Base-by-base conservation (phyloP, 92 coral and sea anemone species). In the Porites divaricata region DNA sequence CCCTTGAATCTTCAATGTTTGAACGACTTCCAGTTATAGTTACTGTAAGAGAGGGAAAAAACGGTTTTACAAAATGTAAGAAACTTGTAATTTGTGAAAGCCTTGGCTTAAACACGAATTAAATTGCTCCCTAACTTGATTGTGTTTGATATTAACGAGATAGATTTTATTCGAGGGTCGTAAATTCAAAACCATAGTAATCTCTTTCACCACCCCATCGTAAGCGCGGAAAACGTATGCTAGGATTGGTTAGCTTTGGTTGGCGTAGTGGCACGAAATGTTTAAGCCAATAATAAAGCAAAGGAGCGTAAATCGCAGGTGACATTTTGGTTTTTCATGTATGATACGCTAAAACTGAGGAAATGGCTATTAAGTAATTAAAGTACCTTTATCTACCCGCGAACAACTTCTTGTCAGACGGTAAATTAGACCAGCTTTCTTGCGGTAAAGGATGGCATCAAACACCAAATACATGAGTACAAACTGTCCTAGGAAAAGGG, bases 371-470 rank as follows among this genome's bases (percentile, higher is more conserved):
- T n/a, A 17, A 41, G 20, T 62, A 1, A 9, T 26, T 9, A 50
- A 78, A 14, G 2, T 72, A 82, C 86, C 86, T 82, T 82, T 82
- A 22, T 52, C 3, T 7, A 72, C 48, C n/a, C n/a, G n/a, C 51
- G 62, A 73, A 52, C 79, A 82, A 25, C 53, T 82, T 49, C 86
- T 72, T 14, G 86, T 82, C 58, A 82, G 0, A 26, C 79, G 86
- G 62, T 91, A 85, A 16, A 85, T 88, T 24, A 91, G 67, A 7
- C 95, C 95, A 76, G 95, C 90, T 41, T 88, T 88, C 71, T 89
- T 89, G 69, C 89, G 86, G 74, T 85, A 91, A 50, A 91, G 78
- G 63, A 91, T 75, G 7, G 95, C 88, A 61, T 91, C 95, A 62
- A 91, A 91, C 73, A 91, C 80, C 57, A 88, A 70, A 67, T 75